Evolutionary conservation across 1,140 invertebrate species (phyloP).

Genomic region (Dryas iulia): DNA sequence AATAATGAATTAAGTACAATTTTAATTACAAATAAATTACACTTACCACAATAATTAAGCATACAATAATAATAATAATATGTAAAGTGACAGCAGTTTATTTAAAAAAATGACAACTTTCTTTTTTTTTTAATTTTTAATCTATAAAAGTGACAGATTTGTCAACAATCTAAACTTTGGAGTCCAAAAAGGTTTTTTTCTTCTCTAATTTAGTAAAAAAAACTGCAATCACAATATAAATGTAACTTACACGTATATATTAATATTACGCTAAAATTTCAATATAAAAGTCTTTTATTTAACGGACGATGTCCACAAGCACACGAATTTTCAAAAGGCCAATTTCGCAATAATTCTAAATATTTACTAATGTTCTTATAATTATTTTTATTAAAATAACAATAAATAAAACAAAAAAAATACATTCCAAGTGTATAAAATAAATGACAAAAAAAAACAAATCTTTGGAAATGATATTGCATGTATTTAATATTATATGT

Average conservation of each 20-base stretch:
- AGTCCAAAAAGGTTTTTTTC: not conserved
- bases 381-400: constrained; percentile 27
- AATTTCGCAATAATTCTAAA: constrained; percentile 44
- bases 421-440: constrained; percentile 5
- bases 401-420: constrained; percentile 35
- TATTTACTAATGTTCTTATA: constrained; percentile 31
- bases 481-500: constrained; percentile 23
- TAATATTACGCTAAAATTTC: constrained; percentile 45
- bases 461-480: constrained; percentile 43
- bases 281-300: constrained; percentile 57
- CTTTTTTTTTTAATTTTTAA: not conserved
- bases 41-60: constrained; percentile 19
- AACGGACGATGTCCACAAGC: constrained; percentile 61
- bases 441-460: constrained; percentile 32
- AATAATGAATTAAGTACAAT: constrained; percentile 37
- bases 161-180: not conserved
- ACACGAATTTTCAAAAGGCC: constrained; percentile 57
- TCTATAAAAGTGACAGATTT: not conserved
- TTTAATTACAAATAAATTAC: constrained; percentile 29
- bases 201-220: constrained; percentile 10
- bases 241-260: constrained; percentile 27
- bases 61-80: constrained; percentile 12
- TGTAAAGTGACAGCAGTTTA: constrained; percentile 2
- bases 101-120: not conserved
- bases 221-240: constrained; percentile 18